Evolutionary conservation across 2,888 invertebrate species (phyloP), one percentile per base, ranked within the genome.

Genomic region (Euspilapteryx auroguttella): DNA sequence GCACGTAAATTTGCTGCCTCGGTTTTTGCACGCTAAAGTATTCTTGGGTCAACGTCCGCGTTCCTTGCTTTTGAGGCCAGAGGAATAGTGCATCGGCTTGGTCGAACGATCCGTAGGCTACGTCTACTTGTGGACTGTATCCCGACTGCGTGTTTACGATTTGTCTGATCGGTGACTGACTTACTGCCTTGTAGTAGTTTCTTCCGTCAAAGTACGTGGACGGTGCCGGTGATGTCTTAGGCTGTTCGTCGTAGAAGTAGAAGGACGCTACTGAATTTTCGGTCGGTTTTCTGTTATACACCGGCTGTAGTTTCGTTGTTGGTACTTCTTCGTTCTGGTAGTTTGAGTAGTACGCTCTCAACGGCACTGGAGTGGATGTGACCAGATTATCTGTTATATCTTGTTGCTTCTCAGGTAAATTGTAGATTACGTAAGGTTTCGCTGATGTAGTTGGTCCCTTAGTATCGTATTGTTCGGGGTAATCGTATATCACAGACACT

Each of bases 211-310:
- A 76, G 42, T 52, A 75, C 2, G 73, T 58, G 28, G 77, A 65
- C 1, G 82, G 80, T 14, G 79, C 59, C 8, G 81, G 80, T 12
- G 81, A 79, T 7, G 79, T 71, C 39, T 71, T 68, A 1, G 73
- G 66, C 38, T 78, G 73, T 45, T 86, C 85, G 34, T 86, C 83
- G 40, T 84, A 85, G 45, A 84, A 86, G 42, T 80, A 86, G 53
- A 81, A 85, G 5, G 85, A 83, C 1, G 82, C 78, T 28, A 78
- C 54, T 23, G 68, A 64, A 41, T 75, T 71, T 34, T 68, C 59
- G 37, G 55, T 64, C 21, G 65, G 63, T 41, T 68, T 63, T 20
- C 57, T 59, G 37, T 52, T 62, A 34, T 63, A 71, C 29, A 80
- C 78, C 2, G 77, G 73, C 40, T 76, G 73, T 31, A 76, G 40